These are phyloP conservation scores for Ranitomeya variabilis DNA, from an alignment of 2,113 vertebrate genomes.

Conservation along the genomic window DNA sequence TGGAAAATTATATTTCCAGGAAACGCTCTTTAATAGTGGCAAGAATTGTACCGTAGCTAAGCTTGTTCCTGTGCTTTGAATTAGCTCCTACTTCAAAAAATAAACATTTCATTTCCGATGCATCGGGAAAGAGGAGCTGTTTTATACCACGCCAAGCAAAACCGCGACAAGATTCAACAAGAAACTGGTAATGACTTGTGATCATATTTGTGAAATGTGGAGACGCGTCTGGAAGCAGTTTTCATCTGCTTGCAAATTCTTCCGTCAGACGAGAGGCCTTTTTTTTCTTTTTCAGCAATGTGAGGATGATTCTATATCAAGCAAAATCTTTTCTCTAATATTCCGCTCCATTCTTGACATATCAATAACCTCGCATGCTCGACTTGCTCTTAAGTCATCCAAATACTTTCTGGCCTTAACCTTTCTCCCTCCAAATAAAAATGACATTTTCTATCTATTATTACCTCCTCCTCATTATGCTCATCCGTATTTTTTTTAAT, in stretches of 20 bases:
- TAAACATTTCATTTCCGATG: constrained; percentile 7
- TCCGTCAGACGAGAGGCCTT: neutral
- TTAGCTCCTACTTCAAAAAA: constrained; percentile 27
- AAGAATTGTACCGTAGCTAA: neutral
- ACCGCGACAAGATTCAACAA: constrained; percentile 40
- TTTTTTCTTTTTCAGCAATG: neutral
- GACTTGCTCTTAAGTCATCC: constrained; percentile 24
- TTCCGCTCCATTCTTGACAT: constrained; percentile 23
- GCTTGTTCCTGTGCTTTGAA: constrained; percentile 16
- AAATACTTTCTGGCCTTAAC: constrained; percentile 39
- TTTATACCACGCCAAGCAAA: constrained; percentile 24
- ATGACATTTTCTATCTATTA: constrained; percentile 50
- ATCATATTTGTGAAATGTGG: constrained; percentile 34
- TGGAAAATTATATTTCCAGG: neutral
- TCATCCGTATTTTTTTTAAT: constrained; percentile 24
- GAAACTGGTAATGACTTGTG: constrained; percentile 44
- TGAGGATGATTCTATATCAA: neutral
- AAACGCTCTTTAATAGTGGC: neutral
- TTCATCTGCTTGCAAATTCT: constrained; percentile 28
- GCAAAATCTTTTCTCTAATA: neutral
- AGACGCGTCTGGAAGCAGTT: constrained; percentile 19
- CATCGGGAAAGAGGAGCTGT: neutral
- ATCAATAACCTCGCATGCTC: constrained; percentile 30
- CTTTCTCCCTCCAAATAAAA: constrained; percentile 26
- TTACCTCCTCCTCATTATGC: constrained; percentile 49